Percentiles rank a stretch among this genome's conserved stretches.
Evolutionary conservation across 2,797 vertebrate species (phyloP).

Genomic region (Sebastes matsubarae): DNA sequence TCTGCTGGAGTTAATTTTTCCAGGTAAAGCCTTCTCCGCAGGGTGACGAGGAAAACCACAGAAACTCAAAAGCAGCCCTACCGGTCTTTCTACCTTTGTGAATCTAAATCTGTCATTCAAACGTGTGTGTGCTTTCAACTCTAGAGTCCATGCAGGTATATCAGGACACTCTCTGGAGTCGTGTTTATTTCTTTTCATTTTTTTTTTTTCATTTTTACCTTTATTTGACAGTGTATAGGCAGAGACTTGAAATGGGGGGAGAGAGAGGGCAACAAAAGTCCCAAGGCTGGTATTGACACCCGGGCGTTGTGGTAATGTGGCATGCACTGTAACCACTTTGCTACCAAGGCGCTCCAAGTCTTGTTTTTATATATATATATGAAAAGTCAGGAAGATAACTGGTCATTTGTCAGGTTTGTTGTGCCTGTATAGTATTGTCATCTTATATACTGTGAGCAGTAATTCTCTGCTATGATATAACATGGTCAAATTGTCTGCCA

Average conservation of each 20-base stretch:
- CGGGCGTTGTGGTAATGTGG: background rate
- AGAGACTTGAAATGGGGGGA: background rate
- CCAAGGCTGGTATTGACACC: background rate
- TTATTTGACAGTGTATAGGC: background rate
- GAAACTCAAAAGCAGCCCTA: constrained; percentile 57
- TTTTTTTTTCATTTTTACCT: background rate
- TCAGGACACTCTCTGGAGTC: background rate
- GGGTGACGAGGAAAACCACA: background rate
- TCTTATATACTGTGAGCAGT: background rate
- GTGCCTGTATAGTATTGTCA: background rate
- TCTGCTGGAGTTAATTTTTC: background rate
- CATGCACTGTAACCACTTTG: background rate
- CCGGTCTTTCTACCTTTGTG: constrained; percentile 23
- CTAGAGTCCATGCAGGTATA: background rate
- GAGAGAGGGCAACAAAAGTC: background rate
- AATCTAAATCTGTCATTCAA: constrained; percentile 12
- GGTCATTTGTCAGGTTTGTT: background rate
- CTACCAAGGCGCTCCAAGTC: background rate
- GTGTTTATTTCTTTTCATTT: background rate
- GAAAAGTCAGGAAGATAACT: background rate
- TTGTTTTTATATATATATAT: background rate
- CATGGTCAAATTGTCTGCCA: background rate
- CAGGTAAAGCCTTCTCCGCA: background rate
- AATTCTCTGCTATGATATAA: background rate
- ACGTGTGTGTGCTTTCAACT: background rate